Evolutionary conservation across 2,888 invertebrate genomes (phyloP), one percentile per base, ranked within the genome.

Genomic region (Glaucopsyche alexis): DNA sequence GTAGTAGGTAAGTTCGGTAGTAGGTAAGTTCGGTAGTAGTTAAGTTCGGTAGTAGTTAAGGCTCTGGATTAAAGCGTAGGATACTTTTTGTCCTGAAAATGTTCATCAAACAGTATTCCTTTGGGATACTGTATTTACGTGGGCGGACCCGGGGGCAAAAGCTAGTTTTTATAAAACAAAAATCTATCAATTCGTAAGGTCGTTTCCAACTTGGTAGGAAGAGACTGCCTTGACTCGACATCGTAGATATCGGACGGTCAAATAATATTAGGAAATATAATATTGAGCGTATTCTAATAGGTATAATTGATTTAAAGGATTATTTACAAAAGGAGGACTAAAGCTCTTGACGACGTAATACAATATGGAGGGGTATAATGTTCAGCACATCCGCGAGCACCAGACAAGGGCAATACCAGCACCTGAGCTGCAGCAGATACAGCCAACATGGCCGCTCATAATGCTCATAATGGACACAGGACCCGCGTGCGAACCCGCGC

Each of bases 401-500:
- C 42, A 7, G 42, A 47, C 47, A 47, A 9, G 11, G 9, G 47
- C 47, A 42, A 8, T 8, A 7, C 42, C 42, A 8, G 47, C 47
- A 47, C 47, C 47, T 47, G 47, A 47, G 29, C 14, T 11, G 13
- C 60, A 14, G 16, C 60, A 13, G 29, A 38, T 60, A 38, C 60
- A 38, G 29, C 0, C 60, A 60, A 60, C 60, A 60, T 60, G 60
- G 60, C 60, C 13, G 60, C 29, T 60, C 60, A 60, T 60, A 60
- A 60, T 16, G 60, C 29, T 60, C 60, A 60, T 60, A 60, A 60
- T 60, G 29, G 60, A 60, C 60, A 60, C 29, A 29, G 60, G 6
- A 60, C 60, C 60, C 60, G 60, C 60, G 60, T 60, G 60, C 60
- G 60, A 60, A 60, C 29, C 60, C 60, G 60, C 60, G 29, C 14